A percentile compares a stretch with the other conserved stretches of the same genome.
These are phyloP conservation scores for Mythimna lalbum DNA, from an alignment of 2,888 invertebrate genomes.

Conservation along the genomic window DNA sequence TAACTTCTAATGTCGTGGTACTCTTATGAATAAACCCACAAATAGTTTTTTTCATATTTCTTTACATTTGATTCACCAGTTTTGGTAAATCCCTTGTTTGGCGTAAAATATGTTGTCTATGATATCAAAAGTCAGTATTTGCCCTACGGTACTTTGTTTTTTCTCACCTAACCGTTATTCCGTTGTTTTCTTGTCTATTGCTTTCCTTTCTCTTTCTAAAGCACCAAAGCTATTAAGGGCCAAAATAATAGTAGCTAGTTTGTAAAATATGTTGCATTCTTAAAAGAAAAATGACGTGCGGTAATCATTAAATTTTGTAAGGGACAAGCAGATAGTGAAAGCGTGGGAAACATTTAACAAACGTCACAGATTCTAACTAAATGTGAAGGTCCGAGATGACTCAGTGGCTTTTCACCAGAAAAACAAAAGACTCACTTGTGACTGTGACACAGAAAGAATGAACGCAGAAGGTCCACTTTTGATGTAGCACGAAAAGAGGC, in stretches of 20 bases:
- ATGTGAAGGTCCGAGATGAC: conserved; percentile 60
- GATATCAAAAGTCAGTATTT: conserved; percentile 39
- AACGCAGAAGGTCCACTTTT: conserved; percentile 26
- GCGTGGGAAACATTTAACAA: conserved; percentile 60
- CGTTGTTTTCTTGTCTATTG: conserved; percentile 19
- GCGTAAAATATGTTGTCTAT: conserved; percentile 45
- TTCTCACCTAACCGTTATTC: conserved; percentile 36
- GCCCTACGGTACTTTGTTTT: conserved; percentile 41
- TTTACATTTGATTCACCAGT: conserved; percentile 20
- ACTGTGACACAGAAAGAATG: conserved; percentile 15
- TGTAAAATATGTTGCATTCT: conserved; percentile 29
- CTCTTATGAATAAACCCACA: background rate
- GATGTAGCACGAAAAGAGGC: background rate
- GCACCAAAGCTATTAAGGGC: conserved; percentile 27
- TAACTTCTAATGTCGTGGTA: background rate
- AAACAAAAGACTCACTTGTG: conserved; percentile 62
- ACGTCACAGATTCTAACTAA: conserved; percentile 55
- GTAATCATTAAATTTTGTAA: conserved; percentile 36
- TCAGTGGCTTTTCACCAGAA: conserved; percentile 59
- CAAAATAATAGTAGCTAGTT: conserved; percentile 4
- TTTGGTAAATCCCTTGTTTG: conserved; percentile 16
- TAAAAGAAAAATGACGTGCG: conserved; percentile 38
- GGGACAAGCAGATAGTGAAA: conserved; percentile 54
- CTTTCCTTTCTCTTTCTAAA: conserved; percentile 30
- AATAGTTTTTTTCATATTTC: conserved; percentile 6